Percentiles rank a stretch among this genome's conserved stretches.
Conservation (phyloP, 2,113 vertebrate genomes). For the Alaudala cheleensis region DNA sequence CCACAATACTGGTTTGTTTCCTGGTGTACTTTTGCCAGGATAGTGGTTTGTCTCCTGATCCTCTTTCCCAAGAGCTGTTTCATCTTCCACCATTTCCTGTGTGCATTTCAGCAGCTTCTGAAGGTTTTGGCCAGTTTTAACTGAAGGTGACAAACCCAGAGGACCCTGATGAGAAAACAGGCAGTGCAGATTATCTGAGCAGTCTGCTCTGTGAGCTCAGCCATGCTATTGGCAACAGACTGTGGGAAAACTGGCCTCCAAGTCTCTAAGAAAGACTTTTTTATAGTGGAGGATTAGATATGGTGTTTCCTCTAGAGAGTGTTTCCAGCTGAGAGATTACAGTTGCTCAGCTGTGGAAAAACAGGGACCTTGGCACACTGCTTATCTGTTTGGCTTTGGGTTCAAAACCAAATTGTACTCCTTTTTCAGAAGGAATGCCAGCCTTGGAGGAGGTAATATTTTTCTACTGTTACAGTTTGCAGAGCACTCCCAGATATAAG, state of each 20-base stretch:
- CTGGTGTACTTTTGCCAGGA: background rate
- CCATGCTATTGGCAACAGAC: background rate
- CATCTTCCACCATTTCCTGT: rapidly evolving
- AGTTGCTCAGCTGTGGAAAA: background rate
- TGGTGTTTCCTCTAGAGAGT: background rate
- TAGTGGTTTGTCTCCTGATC: background rate
- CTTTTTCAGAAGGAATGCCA: background rate
- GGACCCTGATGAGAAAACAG: background rate
- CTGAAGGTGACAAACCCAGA: background rate
- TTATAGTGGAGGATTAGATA: background rate
- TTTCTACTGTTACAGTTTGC: background rate
- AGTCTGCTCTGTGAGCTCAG: background rate
- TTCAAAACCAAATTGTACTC: background rate
- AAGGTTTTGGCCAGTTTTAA: background rate
- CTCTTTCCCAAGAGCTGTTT: background rate
- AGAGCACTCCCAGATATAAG: background rate
- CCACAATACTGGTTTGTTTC: background rate
- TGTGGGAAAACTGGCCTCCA: background rate
- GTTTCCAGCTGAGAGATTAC: background rate
- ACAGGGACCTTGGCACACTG: background rate
- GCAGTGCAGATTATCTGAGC: background rate
- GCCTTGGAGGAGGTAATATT: background rate
- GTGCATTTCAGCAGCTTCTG: background rate
- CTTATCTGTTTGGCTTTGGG: background rate
- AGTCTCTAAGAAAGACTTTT: background rate